These are phyloP conservation scores for Electrophaes corylata DNA, from an alignment of 2,888 invertebrate genomes.

Conservation along the genomic window DNA sequence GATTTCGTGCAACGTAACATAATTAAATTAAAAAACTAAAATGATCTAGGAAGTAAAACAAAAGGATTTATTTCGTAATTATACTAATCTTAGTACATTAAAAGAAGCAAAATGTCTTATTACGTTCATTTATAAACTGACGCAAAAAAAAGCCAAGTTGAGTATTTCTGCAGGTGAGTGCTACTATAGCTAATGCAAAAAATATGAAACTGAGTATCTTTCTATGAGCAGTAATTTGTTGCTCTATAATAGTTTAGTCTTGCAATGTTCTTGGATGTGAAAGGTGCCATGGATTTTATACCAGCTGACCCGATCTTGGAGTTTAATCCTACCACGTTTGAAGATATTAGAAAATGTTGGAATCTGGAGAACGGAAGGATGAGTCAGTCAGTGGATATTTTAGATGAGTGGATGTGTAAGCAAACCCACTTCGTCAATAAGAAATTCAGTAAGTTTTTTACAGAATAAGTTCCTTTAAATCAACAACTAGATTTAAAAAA, in stretches of 20 bases:
- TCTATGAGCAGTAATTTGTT: neutral
- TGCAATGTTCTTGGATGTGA: neutral
- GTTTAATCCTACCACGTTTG: conserved; percentile 40
- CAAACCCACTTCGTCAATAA: conserved; percentile 49
- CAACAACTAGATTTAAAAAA: too few species aligned
- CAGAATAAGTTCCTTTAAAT: too few species aligned
- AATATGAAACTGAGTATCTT: neutral
- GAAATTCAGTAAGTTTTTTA: conserved; percentile 46
- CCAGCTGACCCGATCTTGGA: conserved; percentile 40
- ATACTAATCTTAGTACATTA: too few species aligned
- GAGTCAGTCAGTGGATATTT: conserved; percentile 47
- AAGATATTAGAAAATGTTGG: conserved; percentile 43
- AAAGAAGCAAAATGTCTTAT: too few species aligned
- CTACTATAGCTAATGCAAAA: too few species aligned
- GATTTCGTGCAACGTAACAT: too few species aligned
- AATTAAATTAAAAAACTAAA: too few species aligned
- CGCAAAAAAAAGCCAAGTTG: too few species aligned
- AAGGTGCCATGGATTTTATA: conserved; percentile 43
- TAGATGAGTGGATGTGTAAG: conserved; percentile 56
- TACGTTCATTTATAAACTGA: too few species aligned
- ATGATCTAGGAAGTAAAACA: too few species aligned
- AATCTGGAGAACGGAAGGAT: conserved; percentile 50
- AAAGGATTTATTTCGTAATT: too few species aligned
- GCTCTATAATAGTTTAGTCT: neutral
- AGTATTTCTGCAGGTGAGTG: too few species aligned